Evolutionary conservation across 2,888 invertebrate genomes (phyloP).

Genomic region (Vesta saturnalis): DNA sequence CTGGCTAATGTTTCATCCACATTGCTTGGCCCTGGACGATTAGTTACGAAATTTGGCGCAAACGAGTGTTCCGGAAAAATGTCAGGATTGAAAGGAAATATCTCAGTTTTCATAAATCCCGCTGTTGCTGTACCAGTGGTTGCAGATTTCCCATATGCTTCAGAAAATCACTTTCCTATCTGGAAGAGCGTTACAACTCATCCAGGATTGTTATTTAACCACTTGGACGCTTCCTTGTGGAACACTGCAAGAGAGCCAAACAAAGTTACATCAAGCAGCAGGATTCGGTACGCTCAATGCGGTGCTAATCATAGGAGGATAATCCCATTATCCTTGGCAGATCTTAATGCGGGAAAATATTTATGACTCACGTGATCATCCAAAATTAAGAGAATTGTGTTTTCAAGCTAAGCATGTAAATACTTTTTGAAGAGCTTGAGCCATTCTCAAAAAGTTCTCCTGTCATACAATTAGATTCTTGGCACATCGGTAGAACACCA

Average conservation of each 20-base stretch:
- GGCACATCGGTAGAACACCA: slow-evolving; percentile 43
- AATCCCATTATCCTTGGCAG: too few species aligned
- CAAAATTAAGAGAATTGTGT: too few species aligned
- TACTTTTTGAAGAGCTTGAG: slow-evolving; percentile 40
- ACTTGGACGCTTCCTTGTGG: slow-evolving; percentile 39
- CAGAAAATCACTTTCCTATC: slow-evolving; percentile 30
- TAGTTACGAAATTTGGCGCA: too few species aligned
- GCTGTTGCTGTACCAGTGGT: slow-evolving; percentile 20
- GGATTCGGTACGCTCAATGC: slow-evolving; percentile 45
- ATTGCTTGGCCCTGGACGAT: too few species aligned
- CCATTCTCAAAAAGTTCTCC: slow-evolving; percentile 38
- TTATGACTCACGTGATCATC: slow-evolving; percentile 47
- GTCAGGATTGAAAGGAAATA: too few species aligned
- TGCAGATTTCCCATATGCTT: slow-evolving; percentile 37
- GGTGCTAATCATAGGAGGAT: slow-evolving; percentile 41
- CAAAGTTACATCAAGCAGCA: too few species aligned
- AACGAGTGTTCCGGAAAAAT: too few species aligned
- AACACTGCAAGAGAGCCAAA: slow-evolving; percentile 40
- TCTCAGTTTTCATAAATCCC: slow-evolving; percentile 18
- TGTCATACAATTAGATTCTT: too few species aligned
- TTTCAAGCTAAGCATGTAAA: too few species aligned
- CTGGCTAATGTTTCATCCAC: too few species aligned
- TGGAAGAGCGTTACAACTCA: slow-evolving; percentile 37
- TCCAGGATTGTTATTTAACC: slow-evolving; percentile 39
- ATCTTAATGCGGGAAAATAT: slow-evolving; percentile 41